These are phyloP conservation scores for Platichthys stellatus DNA, from an alignment of 2,113 vertebrate genomes.

Conservation along the genomic window DNA sequence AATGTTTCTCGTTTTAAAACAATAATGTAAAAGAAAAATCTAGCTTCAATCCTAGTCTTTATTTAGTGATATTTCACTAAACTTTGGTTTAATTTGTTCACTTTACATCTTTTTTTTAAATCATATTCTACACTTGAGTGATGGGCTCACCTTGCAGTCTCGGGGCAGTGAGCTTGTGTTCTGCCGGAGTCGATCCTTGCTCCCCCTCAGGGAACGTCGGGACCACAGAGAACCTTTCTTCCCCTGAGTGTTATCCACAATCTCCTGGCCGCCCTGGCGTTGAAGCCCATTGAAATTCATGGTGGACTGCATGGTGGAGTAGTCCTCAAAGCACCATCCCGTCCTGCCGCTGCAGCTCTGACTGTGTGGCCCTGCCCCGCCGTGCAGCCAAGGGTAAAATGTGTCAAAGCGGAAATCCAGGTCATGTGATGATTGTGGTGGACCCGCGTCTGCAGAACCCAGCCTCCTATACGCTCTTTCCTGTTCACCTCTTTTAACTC, in stretches of 20 bases:
- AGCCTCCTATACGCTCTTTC: slow-evolving; percentile 40
- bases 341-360: slow-evolving; percentile 44
- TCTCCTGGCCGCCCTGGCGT: slow-evolving; percentile 69
- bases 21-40: not conserved
- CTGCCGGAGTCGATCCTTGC: slow-evolving; percentile 76
- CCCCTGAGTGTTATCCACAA: slow-evolving; percentile 65
- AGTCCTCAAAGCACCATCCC: slow-evolving; percentile 58
- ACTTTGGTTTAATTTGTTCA: not conserved
- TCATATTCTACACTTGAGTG: not conserved
- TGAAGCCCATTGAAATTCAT: slow-evolving; percentile 84
- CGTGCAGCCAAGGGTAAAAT: slow-evolving; percentile 56
- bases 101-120: not conserved
- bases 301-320: slow-evolving; percentile 60
- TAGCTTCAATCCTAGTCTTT: not conserved
- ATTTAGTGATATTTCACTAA: not conserved
- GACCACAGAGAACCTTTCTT: slow-evolving; percentile 67
- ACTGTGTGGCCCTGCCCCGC: slow-evolving; percentile 58
- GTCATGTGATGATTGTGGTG: slow-evolving; percentile 84
- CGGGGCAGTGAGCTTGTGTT: slow-evolving; percentile 80
- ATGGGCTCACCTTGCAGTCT: slow-evolving; percentile 83
- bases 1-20: slow-evolving; percentile 1
- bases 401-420: slow-evolving; percentile 80
- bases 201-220: slow-evolving; percentile 64
- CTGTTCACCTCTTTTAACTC: slow-evolving; percentile 39
- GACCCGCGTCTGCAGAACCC: slow-evolving; percentile 72